Evolutionary conservation across 2,113 vertebrate species (phyloP).

Genomic region (Marmota flaviventris): DNA sequence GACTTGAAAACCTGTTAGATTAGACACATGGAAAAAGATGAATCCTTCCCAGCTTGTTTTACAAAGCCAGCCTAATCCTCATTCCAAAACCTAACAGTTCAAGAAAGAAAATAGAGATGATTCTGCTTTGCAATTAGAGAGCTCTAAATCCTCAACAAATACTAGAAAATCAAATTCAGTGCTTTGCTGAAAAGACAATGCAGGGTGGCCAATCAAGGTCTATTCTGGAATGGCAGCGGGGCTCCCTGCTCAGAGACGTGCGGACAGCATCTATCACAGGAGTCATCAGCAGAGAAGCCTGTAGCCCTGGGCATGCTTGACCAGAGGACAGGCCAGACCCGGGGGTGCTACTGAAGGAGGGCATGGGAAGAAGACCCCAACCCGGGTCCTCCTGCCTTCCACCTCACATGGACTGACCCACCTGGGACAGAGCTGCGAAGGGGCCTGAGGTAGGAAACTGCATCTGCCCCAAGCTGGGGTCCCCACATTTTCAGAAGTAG

Average conservation of each 20-base stretch:
- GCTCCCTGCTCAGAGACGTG: background rate
- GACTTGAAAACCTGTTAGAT: background rate
- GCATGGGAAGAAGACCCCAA: background rate
- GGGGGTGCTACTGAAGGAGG: no score
- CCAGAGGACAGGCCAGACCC: background rate
- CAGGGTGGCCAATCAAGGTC: background rate
- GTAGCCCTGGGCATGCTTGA: background rate
- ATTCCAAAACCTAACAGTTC: background rate
- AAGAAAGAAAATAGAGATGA: background rate
- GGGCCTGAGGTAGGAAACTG: no score
- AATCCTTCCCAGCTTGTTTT: background rate
- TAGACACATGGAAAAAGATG: background rate
- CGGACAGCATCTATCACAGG: no score
- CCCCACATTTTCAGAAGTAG: background rate
- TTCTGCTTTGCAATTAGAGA: background rate
- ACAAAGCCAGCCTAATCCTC: background rate
- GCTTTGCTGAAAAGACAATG: background rate
- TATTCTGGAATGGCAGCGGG: background rate
- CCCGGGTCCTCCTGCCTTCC: background rate
- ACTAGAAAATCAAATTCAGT: background rate
- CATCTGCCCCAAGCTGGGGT: no score
- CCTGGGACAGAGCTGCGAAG: background rate
- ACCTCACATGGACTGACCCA: accelerated
- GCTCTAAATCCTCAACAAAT: background rate
- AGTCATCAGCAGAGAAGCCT: no score